A percentile compares a stretch with the other conserved stretches of the same genome.
Conservation (phyloP, 2,797 vertebrate species). For the Microchirus variegatus region DNA sequence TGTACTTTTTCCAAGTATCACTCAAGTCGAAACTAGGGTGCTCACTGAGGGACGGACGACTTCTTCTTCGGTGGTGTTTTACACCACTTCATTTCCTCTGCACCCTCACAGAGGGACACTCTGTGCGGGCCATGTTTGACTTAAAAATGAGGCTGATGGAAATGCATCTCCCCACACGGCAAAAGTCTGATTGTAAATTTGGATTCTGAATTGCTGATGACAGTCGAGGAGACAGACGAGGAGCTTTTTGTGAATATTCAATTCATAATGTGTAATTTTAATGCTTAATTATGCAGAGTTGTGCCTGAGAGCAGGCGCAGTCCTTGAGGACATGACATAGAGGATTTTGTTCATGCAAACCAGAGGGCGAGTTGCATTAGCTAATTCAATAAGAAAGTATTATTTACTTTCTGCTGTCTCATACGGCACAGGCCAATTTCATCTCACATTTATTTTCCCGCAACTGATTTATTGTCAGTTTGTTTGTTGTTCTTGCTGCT, state of each 20-base stretch:
- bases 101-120: neutral
- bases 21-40: no score
- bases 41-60: no score
- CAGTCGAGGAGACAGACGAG: slow-evolving; percentile 4
- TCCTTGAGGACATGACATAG: slow-evolving; percentile 22
- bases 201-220: slow-evolving; percentile 36
- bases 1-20: no score
- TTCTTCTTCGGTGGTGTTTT: no score
- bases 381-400: slow-evolving; percentile 47
- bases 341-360: slow-evolving; percentile 29
- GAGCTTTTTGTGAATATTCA: slow-evolving; percentile 40
- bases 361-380: slow-evolving; percentile 26
- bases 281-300: slow-evolving; percentile 55
- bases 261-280: slow-evolving; percentile 42
- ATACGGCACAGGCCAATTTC: slow-evolving; percentile 26
- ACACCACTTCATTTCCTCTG: no score
- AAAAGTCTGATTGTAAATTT: neutral
- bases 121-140: neutral
- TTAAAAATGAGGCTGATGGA: slow-evolving; percentile 24
- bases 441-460: slow-evolving; percentile 32
- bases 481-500: slow-evolving; percentile 16
- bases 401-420: slow-evolving; percentile 40
- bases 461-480: slow-evolving; percentile 43
- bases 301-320: slow-evolving; percentile 22
- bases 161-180: slow-evolving; percentile 2